Conservation (phyloP, 1,140 invertebrate species). For the Brachionus koreanus region DNA sequence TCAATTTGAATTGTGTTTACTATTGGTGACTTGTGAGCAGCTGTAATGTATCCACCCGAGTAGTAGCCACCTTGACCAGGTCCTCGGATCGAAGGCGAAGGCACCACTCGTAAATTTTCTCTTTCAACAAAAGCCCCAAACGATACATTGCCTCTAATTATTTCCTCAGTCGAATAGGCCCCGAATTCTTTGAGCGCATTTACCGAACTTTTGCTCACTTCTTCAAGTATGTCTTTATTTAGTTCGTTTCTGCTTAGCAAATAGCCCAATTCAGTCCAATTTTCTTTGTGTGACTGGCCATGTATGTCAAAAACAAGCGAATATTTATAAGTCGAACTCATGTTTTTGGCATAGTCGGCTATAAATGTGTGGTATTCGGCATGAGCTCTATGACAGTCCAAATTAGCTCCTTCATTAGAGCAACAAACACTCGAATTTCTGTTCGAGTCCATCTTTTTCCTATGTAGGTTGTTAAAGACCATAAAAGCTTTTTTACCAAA, state of each 20-base stretch:
- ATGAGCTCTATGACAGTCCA: not conserved
- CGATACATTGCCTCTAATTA: not conserved
- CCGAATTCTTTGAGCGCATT: not conserved
- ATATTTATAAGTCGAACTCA: not conserved
- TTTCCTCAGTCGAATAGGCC: not conserved
- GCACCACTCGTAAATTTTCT: constrained; percentile 44
- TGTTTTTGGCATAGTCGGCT: not conserved
- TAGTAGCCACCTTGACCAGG: constrained; percentile 45
- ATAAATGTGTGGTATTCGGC: constrained; percentile 16
- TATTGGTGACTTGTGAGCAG: not conserved
- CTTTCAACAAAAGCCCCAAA: not conserved
- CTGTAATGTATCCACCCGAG: constrained; percentile 16
- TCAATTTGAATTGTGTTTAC: constrained; percentile 35
- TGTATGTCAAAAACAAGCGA: constrained; percentile 46
- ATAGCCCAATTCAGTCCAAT: constrained; percentile 46
- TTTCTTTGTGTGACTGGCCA: constrained; percentile 45
- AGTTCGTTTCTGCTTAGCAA: not conserved
- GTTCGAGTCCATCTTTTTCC: constrained; percentile 33
- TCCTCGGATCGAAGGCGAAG: constrained; percentile 44
- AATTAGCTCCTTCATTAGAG: not conserved
- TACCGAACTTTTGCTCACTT: not conserved
- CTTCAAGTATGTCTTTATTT: not conserved
- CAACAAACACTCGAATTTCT: not conserved
- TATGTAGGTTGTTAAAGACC: constrained; percentile 3
- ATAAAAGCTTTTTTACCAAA: not conserved